A percentile compares a stretch with the other conserved stretches of the same genome.
These are phyloP conservation scores for Rhea americana DNA, from an alignment of 2,113 vertebrate genomes.

Conservation along the genomic window DNA sequence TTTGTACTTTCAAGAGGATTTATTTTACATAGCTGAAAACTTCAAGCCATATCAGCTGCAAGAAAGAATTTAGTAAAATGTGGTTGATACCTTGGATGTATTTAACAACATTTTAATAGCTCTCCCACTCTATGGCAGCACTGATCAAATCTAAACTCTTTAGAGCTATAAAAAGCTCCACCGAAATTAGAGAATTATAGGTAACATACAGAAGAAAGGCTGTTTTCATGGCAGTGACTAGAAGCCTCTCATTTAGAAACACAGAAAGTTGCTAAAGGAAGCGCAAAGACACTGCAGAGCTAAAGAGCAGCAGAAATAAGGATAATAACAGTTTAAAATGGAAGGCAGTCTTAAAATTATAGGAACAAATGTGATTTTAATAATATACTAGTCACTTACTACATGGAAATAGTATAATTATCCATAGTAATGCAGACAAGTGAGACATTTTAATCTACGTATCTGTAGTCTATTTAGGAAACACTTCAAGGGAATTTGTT, in stretches of 20 bases:
- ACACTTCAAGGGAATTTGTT: rapidly evolving
- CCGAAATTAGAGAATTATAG: rapidly evolving
- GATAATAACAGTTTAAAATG: neutral
- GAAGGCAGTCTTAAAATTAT: neutral
- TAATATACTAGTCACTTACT: neutral
- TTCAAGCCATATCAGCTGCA: neutral
- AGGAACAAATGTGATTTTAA: neutral
- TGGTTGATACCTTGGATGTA: neutral
- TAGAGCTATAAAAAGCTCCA: neutral
- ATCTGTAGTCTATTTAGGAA: neutral
- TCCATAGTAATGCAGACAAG: neutral
- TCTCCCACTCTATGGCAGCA: rapidly evolving
- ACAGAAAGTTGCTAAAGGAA: neutral
- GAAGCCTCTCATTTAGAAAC: rapidly evolving
- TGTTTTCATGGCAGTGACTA: neutral
- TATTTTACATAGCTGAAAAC: neutral
- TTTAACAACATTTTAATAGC: rapidly evolving
- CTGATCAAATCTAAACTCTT: rapidly evolving
- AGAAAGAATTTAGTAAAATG: neutral
- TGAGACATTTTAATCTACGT: neutral
- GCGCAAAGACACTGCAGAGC: rapidly evolving
- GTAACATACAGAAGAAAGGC: neutral
- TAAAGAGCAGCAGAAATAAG: neutral
- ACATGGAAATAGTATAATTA: rapidly evolving
- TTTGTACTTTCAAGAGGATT: neutral